A percentile compares a stretch with the other conserved stretches of the same genome.
Conservation (phyloP, 2,888 invertebrate genomes). For the Augiades crinisus region DNA sequence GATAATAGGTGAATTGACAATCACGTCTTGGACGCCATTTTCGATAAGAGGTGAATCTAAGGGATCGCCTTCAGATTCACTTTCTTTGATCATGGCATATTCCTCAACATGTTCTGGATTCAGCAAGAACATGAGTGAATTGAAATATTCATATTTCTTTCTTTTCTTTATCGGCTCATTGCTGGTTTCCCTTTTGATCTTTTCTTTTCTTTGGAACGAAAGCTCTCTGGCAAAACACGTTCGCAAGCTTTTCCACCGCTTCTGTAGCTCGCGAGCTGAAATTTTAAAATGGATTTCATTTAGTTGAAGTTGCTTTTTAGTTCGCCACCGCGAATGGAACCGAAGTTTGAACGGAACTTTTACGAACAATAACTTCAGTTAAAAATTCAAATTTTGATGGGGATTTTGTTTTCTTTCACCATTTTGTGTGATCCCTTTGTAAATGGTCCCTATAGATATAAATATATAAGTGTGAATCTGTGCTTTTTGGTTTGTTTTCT, state of each 20-base stretch:
- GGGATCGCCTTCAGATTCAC: constrained; percentile 24
- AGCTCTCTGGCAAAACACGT: constrained; percentile 58
- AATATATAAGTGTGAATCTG: no score
- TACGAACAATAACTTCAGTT: constrained; percentile 1
- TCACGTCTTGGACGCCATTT: background rate
- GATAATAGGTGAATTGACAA: background rate
- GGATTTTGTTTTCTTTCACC: background rate
- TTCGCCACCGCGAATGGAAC: background rate
- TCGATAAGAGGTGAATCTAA: background rate
- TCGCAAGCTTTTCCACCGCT: constrained; percentile 56
- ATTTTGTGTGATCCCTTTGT: background rate
- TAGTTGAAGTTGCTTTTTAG: constrained; percentile 2
- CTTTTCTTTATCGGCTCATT: constrained; percentile 40
- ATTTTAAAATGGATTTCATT: constrained; percentile 15
- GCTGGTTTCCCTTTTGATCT: constrained; percentile 32
- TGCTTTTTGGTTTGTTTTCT: no score
- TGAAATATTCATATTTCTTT: constrained; percentile 52
- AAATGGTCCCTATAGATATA: no score
- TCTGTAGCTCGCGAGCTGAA: constrained; percentile 51
- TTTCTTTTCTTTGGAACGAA: constrained; percentile 44
- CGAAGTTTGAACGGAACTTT: background rate
- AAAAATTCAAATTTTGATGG: background rate
- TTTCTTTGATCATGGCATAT: constrained; percentile 11
- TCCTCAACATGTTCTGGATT: background rate
- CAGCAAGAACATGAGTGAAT: constrained; percentile 45